Percentiles rank a stretch among this genome's conserved stretches.
These are phyloP conservation scores for Bergia sp. DNA, from an alignment of 92 coral and sea anemone species.

Conservation along the genomic window DNA sequence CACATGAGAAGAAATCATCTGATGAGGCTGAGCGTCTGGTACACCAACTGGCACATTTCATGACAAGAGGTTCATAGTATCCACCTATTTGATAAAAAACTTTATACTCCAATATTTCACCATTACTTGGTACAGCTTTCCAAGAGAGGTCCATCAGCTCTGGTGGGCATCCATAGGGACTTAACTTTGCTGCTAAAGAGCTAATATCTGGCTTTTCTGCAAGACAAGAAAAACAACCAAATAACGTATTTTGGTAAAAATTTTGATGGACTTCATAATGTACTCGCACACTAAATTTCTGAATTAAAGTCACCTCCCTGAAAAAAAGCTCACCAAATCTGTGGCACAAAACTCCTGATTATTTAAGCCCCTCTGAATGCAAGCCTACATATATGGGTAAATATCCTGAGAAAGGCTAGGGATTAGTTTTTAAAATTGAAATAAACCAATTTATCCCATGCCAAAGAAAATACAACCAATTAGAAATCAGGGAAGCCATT, in stretches of 20 bases:
- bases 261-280: neutral
- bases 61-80: neutral
- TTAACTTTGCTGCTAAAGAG: neutral
- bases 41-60: conserved; percentile 7
- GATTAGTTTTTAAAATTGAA: too few relatives aligned
- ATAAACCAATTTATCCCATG: too few relatives aligned
- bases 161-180: conserved; percentile 12
- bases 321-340: too few relatives aligned
- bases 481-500: too few relatives aligned
- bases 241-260: conserved; percentile 12
- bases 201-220: neutral
- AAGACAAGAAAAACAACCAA: conserved; percentile 16
- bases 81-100: neutral
- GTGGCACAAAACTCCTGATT: too few relatives aligned
- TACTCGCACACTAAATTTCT: too few relatives aligned
- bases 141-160: neutral
- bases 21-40: neutral
- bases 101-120: neutral
- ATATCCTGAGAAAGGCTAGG: too few relatives aligned
- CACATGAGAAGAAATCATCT: neutral
- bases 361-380: too few relatives aligned
- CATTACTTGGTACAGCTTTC: conserved; percentile 14
- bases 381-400: too few relatives aligned
- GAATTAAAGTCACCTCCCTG: too few relatives aligned
- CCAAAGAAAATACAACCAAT: too few relatives aligned